phyloP scores from a whole-genome alignment of 2,797 vertebrate genomes.

The Paguma larvata region DNA sequence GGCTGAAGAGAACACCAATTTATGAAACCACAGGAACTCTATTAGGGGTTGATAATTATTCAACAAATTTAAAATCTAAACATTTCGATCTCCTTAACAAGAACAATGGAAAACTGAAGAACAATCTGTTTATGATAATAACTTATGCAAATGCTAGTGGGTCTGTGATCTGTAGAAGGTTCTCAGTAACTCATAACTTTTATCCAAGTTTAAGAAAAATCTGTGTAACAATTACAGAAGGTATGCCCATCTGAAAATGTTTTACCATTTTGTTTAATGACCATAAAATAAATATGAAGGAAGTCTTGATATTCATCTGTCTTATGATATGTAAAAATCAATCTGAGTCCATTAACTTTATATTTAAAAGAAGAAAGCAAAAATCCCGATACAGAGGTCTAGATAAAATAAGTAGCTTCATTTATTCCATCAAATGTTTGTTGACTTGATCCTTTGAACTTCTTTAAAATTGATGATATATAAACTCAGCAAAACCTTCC shows the following conservation, averaged over 20 bases:
- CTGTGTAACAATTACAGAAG: constrained; percentile 10
- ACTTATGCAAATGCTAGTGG: not conserved
- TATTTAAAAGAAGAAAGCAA: not conserved
- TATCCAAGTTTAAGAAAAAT: constrained; percentile 14
- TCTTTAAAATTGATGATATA: constrained; percentile 44
- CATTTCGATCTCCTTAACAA: not conserved
- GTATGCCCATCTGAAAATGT: not conserved
- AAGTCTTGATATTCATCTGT: not conserved
- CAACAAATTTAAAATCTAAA: not conserved
- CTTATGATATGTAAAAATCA: not conserved
- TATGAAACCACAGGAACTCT: constrained; percentile 1
- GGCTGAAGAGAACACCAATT: not conserved
- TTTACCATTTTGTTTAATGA: constrained; percentile 6
- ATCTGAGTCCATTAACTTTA: not conserved
- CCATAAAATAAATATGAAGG: not conserved
- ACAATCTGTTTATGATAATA: not conserved
- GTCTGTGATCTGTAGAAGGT: not conserved
- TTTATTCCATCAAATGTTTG: constrained; percentile 15
- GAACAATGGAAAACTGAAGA: not conserved
- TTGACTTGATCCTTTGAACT: constrained; percentile 37
- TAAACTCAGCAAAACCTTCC: not conserved
- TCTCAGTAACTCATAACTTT: not conserved
- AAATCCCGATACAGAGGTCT: not conserved
- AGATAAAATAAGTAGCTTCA: constrained; percentile 3
- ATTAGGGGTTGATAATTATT: not conserved